Evolutionary conservation across 2,888 invertebrate species (phyloP).

Genomic region (Latrodectus hesperus): DNA sequence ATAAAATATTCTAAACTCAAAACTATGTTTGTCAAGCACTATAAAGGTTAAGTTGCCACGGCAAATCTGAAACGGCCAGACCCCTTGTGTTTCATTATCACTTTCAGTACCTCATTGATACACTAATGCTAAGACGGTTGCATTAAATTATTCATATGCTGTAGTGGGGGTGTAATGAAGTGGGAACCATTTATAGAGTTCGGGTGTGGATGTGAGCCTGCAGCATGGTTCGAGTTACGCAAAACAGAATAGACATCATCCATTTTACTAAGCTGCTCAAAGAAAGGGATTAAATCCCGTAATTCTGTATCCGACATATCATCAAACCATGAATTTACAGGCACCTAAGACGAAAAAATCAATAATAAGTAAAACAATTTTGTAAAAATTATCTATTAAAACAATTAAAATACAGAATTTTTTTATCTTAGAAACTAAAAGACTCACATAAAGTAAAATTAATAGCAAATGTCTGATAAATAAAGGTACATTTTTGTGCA

Average conservation of each 20-base stretch:
- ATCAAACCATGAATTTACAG: conserved; percentile 99
- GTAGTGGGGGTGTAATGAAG: conserved; percentile 56
- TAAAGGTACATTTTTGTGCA: too few species aligned
- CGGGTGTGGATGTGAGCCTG: conserved; percentile 66
- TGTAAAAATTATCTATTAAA: too few species aligned
- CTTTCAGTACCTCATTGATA: not conserved
- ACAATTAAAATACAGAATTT: too few species aligned
- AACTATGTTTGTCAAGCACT: conserved; percentile 24
- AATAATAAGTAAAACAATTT: too few species aligned
- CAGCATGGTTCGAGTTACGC: conserved; percentile 79
- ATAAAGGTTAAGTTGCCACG: conserved; percentile 53
- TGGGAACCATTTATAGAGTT: conserved; percentile 54
- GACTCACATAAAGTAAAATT: too few species aligned
- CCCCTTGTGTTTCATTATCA: conserved; percentile 8
- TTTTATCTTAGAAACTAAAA: too few species aligned
- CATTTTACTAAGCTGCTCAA: conserved; percentile 96
- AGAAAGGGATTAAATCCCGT: conserved; percentile 96
- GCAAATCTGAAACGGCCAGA: conserved; percentile 36
- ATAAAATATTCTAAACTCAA: conserved; percentile 16
- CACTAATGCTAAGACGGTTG: conserved; percentile 61
- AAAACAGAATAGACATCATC: conserved; percentile 97
- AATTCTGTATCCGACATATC: conserved; percentile 98
- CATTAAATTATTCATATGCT: conserved; percentile 61
- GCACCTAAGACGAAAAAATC: conserved; percentile 80
- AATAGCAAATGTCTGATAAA: too few species aligned